Percentiles rank a stretch among this genome's conserved stretches.
Conservation (phyloP, 2,113 vertebrate genomes). For the Phocoena sinus region DNA sequence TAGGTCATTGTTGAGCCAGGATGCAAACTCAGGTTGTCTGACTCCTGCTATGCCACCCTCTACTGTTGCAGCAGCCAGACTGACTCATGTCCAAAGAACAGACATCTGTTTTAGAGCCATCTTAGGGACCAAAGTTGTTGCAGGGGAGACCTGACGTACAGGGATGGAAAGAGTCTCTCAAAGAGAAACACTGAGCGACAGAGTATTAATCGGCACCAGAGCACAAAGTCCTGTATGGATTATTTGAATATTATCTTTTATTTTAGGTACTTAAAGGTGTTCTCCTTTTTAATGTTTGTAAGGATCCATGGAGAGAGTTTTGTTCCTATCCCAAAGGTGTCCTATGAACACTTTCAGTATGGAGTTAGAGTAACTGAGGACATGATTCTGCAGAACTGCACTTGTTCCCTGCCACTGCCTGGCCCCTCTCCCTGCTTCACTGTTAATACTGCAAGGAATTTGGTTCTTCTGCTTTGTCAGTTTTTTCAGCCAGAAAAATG, state of each 20-base stretch:
- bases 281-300: neutral
- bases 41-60: neutral
- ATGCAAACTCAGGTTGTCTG: neutral
- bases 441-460: neutral
- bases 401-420: neutral
- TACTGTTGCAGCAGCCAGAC: neutral
- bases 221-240: neutral
- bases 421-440: neutral
- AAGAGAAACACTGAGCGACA: neutral
- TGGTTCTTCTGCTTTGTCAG: slow-evolving; percentile 22
- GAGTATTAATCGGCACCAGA: neutral
- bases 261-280: neutral
- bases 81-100: neutral
- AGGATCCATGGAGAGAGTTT: neutral
- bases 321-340: neutral
- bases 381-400: fast-evolving
- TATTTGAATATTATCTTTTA: neutral
- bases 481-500: slow-evolving; percentile 62
- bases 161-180: neutral
- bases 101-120: neutral
- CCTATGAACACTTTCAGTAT: neutral
- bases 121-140: neutral
- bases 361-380: neutral
- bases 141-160: neutral
- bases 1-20: neutral